These are phyloP conservation scores for Daphoenositta chrysoptera DNA, from an alignment of 2,113 vertebrate species.

Conservation along the genomic window DNA sequence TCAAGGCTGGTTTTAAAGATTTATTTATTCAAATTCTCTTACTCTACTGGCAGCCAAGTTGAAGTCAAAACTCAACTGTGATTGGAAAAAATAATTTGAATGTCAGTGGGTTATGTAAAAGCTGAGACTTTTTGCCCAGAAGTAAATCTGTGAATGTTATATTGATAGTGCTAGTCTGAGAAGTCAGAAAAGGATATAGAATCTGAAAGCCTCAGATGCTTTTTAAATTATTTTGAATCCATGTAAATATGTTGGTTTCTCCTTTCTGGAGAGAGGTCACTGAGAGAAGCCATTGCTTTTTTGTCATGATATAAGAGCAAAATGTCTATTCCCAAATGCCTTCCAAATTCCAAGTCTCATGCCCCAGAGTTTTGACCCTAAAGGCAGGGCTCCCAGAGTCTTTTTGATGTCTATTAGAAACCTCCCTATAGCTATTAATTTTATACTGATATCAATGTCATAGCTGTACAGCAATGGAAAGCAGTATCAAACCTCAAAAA, in stretches of 20 bases:
- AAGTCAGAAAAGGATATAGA: not conserved
- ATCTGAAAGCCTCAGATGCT: not conserved
- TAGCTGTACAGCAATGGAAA: not conserved
- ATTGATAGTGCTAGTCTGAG: not conserved
- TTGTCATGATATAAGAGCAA: not conserved
- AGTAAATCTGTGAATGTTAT: not conserved
- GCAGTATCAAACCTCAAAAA: not conserved
- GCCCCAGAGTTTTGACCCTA: not conserved
- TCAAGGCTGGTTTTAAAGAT: not conserved
- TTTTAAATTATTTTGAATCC: not conserved
- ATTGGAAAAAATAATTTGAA: constrained; percentile 2
- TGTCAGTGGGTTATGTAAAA: not conserved
- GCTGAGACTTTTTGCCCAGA: not conserved
- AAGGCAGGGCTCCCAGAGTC: not conserved
- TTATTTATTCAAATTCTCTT: constrained; percentile 20
- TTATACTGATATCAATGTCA: no score
- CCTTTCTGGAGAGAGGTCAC: not conserved
- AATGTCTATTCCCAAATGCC: not conserved
- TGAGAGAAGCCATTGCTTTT: not conserved
- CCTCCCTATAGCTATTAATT: not conserved
- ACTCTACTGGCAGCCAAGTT: not conserved
- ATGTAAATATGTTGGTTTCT: not conserved
- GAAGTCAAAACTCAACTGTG: not conserved
- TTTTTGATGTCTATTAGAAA: not conserved
- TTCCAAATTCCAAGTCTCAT: not conserved